Percentiles rank a stretch among this genome's conserved stretches.
Conservation (phyloP, 2,113 vertebrate species). For the Myanophis thanlyinensis region DNA sequence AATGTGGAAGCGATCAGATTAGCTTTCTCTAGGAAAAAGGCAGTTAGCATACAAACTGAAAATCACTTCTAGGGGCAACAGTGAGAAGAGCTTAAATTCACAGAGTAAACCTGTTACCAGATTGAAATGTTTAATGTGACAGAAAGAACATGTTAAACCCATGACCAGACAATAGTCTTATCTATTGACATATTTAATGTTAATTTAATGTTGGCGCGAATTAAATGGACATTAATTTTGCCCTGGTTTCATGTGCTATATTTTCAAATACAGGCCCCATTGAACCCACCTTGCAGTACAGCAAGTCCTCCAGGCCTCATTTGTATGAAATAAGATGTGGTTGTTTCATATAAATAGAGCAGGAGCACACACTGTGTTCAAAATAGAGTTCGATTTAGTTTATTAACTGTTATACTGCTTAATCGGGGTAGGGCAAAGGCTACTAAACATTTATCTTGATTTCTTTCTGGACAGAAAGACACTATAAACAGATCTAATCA, state of each 20-base stretch:
- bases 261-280: background rate
- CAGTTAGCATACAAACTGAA: background rate
- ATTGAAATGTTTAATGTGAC: background rate
- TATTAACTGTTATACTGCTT: background rate
- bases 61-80: background rate
- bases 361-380: background rate
- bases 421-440: background rate
- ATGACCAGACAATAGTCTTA: background rate
- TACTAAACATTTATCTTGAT: background rate
- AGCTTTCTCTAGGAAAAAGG: background rate
- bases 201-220: background rate
- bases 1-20: no score
- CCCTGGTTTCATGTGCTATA: background rate
- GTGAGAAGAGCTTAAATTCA: background rate
- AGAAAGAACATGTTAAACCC: background rate
- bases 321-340: background rate
- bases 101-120: background rate
- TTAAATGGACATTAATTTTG: background rate
- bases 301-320: background rate
- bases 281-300: background rate
- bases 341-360: no score
- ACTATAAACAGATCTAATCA: background rate
- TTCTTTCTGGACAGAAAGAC: background rate
- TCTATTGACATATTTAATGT: background rate
- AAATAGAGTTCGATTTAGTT: background rate